Conservation (phyloP, 2,113 vertebrate species). For the Tupaia tana region DNA sequence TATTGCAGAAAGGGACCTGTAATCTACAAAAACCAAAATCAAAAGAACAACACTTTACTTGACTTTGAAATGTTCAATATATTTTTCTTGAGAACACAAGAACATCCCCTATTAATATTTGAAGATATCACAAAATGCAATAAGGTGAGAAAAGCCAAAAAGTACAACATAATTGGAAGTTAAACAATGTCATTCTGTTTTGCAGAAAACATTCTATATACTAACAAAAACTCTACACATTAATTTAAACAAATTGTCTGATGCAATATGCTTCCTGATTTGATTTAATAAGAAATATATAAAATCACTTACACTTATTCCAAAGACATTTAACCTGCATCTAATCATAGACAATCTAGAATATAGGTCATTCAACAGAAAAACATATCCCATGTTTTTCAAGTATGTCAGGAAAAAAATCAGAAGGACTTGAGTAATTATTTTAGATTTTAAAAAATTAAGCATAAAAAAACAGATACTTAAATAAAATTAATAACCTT, state of each 20-base stretch:
- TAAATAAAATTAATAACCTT: background rate
- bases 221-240: background rate
- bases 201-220: background rate
- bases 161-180: no score
- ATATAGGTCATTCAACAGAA: background rate
- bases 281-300: background rate
- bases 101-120: background rate
- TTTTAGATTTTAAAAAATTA: background rate
- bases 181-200: background rate
- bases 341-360: background rate
- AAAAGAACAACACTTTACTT: accelerated
- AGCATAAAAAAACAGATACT: background rate
- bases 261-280: background rate
- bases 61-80: background rate
- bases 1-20: background rate
- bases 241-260: background rate
- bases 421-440: accelerated
- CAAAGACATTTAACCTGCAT: background rate
- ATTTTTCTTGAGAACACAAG: background rate
- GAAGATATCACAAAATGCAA: background rate
- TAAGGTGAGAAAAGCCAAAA: background rate
- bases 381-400: background rate
- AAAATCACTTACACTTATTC: background rate
- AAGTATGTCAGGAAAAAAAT: background rate
- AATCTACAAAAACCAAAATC: background rate